Evolutionary conservation across 2,797 vertebrate species (phyloP), one percentile per base, ranked within the genome.

Genomic region (Chelon labrosus): DNA sequence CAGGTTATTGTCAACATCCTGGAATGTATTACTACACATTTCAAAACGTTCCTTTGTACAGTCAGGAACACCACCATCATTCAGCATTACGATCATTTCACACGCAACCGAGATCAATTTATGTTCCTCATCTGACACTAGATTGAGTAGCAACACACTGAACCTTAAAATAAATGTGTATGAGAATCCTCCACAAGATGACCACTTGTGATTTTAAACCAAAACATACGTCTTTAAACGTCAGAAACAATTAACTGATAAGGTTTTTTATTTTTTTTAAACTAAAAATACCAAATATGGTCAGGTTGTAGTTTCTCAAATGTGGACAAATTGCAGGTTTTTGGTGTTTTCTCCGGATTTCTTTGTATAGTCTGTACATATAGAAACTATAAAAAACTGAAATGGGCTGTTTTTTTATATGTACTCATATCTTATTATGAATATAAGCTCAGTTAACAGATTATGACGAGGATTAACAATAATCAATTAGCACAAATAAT

Each of bases 1-100:
- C 39, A 46, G 79, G 57, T 66, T 56, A 77, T 56, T 74, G 41
- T 79, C 77, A 87, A 85, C 82, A 86, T 77, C 65, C 75, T 76
- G 76, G 82, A 82, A 87, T 80, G 79, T 76, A 11, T 75, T 72
- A 69, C 79, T 67, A 72, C 54, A 27, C 62, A 72, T 69, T 77
- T 69, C 20, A 56, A 76, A 85, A 73, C 54, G 66, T 78, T 81
- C 80, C 74, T 65, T 38, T 57, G 46, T 49, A 61, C 25, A 70
- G 65, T 76, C 77, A 65, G 27, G 16, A 63, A 77, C 57, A 54
- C 16, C 38, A 10, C 52, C 39, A 37, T 17, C 52, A 65, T 56
- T 73, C 57, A 61, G 57, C 38, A 27, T 22, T 72, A 54, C 67
- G 51, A 17, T 47, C 50, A 39, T 11, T 12, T 10, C 65, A n/a